Evolutionary conservation across 2,797 vertebrate species (phyloP), one percentile per base, ranked within the genome.

Genomic region (Xenentodon cancila): DNA sequence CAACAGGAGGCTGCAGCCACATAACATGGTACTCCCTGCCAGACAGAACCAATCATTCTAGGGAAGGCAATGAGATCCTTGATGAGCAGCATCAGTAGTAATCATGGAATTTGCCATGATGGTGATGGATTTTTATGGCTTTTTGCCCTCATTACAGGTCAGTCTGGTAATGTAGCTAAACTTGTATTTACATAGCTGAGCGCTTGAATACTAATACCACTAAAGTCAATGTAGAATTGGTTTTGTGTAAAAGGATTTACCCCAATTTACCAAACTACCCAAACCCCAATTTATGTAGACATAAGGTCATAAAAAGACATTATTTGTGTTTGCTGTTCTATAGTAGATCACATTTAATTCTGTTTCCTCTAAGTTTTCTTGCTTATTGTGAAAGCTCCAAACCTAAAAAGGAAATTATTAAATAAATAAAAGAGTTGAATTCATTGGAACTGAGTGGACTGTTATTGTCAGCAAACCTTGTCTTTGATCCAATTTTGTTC

Each of bases 1-100:
- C 59, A 79, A 68, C 64, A 64, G 58, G 44, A 68, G 71, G 56
- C 62, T 74, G 65, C 63, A 57, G 64, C 73, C 71, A 78, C 78
- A 84, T 86, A 9, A 75, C 79, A 82, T 81, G 75, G 61, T 84
- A 66, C 71, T 81, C 74, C 63, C 79, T 59, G 76, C 82, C 81
- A 86, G 86, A 87, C 82, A 89, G 74, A 85, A 86, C 82, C 84
- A 88, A 90, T 90, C 86, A 85, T 74, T 88, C 78, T 75, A 20
- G 7, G 70, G 5, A 20, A 82, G 59, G 79, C 85, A 83, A 84
- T 87, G 85, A 84, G 84, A 85, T 88, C 80, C 79, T 82, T 87
- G 88, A 91, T 89, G 88, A 89, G 86, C 75, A 74, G 85, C 82
- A 88, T 91, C 89, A 91, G 88, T 91, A 89, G 86, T 86, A 85